Conservation (phyloP, 2,113 vertebrate species). For the Zosterops lateralis region DNA sequence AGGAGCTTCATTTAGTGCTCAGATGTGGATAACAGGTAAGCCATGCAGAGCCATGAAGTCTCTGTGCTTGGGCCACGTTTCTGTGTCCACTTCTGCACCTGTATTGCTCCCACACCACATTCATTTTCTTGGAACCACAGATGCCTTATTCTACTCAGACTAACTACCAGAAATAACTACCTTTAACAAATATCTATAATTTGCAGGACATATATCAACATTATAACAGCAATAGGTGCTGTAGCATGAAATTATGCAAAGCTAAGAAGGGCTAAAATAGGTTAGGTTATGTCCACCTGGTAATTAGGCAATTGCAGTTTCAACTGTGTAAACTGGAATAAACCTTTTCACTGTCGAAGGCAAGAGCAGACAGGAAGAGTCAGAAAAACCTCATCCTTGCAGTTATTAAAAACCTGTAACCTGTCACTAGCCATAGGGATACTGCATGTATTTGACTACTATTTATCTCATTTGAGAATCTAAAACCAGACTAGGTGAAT, state of each 20-base stretch:
- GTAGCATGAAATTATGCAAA: not conserved
- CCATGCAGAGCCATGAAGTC: not conserved
- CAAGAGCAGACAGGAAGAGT: not conserved
- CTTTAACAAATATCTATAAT: not conserved
- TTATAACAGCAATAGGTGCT: not conserved
- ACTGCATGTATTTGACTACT: not conserved
- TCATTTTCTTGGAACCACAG: not conserved
- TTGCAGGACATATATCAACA: not conserved
- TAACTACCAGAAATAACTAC: not conserved
- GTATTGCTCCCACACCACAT: accelerated
- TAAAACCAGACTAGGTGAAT: not conserved
- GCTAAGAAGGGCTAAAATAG: not conserved
- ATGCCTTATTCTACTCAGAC: not conserved
- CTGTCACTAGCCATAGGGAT: not conserved
- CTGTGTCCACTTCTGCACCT: not conserved
- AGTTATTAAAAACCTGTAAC: not conserved
- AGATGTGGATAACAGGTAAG: not conserved
- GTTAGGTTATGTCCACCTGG: no score
- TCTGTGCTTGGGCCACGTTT: accelerated
- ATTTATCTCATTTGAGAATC: not conserved
- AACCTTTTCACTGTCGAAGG: not conserved
- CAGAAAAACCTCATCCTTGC: not conserved
- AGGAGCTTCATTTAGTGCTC: not conserved
- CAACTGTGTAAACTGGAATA: not conserved
- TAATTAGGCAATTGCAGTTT: not conserved